Evolutionary conservation across 2,888 invertebrate genomes (phyloP).

Genomic region (Dysmachus trigonus): DNA sequence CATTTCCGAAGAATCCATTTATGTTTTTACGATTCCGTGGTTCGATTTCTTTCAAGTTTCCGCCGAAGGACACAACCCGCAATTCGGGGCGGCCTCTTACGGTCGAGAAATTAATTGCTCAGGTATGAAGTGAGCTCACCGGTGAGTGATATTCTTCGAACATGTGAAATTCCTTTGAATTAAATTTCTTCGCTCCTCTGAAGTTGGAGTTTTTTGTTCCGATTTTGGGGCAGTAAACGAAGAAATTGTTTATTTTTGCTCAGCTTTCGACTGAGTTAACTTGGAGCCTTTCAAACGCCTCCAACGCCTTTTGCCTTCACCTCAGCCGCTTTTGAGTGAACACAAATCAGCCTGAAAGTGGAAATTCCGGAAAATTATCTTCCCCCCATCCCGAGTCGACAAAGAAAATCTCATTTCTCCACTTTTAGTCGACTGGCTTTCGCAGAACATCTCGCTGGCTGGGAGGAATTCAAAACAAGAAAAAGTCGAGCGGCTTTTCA

Average conservation of each 20-base stretch:
- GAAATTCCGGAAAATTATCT: conserved; percentile 19
- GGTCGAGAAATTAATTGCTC: neutral
- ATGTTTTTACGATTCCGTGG: neutral
- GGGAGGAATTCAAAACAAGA: conserved; percentile 6
- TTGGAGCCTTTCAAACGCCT: neutral
- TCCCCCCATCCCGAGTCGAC: neutral
- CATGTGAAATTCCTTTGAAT: conserved; percentile 1
- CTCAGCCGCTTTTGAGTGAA: neutral
- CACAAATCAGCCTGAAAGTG: conserved; percentile 22
- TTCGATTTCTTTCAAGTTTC: neutral
- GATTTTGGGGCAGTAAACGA: neutral
- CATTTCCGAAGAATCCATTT: neutral
- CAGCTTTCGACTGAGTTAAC: conserved; percentile 10
- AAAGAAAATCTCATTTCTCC: conserved; percentile 36
- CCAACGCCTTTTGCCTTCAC: neutral
- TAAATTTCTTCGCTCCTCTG: neutral
- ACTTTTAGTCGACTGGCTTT: neutral
- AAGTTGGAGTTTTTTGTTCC: neutral
- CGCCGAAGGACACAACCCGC: neutral
- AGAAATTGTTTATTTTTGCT: neutral
- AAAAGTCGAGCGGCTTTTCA: conserved; percentile 29
- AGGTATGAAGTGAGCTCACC: neutral
- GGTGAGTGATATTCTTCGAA: neutral
- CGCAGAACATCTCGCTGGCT: conserved; percentile 1
- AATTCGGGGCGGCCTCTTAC: neutral